Evolutionary conservation across 2,113 vertebrate species (phyloP).

Genomic region (Chamaetylas fuelleborni): DNA sequence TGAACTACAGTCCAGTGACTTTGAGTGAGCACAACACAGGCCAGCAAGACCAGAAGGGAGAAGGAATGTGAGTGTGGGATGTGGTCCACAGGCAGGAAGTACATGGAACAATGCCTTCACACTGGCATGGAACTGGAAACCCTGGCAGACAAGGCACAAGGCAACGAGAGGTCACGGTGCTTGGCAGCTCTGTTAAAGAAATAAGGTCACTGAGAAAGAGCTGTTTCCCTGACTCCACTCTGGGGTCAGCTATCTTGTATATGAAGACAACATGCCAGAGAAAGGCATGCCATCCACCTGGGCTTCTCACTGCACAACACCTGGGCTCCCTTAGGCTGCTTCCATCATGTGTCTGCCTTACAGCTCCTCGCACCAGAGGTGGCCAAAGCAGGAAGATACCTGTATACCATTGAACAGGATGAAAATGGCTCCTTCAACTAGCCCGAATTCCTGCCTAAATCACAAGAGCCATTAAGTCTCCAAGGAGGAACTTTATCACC

Average conservation of each 20-base stretch:
- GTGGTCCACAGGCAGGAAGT: not conserved
- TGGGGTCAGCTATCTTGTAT: not conserved
- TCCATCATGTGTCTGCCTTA: not conserved
- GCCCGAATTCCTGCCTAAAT: not conserved
- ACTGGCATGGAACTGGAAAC: not conserved
- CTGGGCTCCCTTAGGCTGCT: not conserved
- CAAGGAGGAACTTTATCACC: not conserved
- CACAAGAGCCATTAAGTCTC: not conserved
- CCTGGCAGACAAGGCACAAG: not conserved
- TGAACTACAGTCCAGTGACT: slow-evolving; percentile 17
- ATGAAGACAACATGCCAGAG: not conserved
- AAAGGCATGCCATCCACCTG: not conserved
- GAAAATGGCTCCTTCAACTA: not conserved
- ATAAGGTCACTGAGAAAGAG: not conserved
- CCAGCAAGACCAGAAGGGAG: not conserved
- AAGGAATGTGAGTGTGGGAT: not conserved
- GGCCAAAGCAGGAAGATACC: not conserved
- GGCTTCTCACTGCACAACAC: not conserved
- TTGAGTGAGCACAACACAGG: not conserved
- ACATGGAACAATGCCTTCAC: not conserved
- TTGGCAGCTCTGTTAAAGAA: not conserved
- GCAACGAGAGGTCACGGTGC: not conserved
- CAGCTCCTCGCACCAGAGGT: not conserved
- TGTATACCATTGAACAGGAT: not conserved
- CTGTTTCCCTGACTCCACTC: not conserved